Conservation (phyloP, 2,797 vertebrate species). For the Phrynocephalus forsythii region DNA sequence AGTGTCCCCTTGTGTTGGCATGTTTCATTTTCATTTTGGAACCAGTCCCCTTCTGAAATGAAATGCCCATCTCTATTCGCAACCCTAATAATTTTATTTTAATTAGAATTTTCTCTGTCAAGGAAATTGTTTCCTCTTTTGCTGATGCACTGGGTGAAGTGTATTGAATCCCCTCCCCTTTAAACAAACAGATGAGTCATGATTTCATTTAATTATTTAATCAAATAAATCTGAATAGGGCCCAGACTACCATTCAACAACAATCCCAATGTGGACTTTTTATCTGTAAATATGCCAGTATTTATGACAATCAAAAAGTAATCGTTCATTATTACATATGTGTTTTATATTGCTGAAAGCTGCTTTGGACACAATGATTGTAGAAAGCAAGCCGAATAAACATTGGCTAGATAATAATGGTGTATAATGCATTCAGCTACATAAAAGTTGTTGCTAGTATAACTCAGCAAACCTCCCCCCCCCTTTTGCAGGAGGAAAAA, state of each 20-base stretch:
- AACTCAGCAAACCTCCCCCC: not conserved
- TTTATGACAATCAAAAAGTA: not conserved
- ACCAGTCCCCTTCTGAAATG: too few species aligned
- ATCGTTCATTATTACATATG: not conserved
- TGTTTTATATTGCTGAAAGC: not conserved
- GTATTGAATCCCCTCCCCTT: not conserved
- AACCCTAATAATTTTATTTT: too few species aligned
- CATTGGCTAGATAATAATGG: not conserved
- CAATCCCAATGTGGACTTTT: not conserved
- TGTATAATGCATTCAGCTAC: not conserved
- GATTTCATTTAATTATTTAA: not conserved
- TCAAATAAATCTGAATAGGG: not conserved
- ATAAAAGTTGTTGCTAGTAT: not conserved
- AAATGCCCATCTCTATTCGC: too few species aligned
- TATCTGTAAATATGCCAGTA: not conserved
- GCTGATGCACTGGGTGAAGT: not conserved
- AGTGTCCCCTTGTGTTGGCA: too few species aligned
- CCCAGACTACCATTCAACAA: not conserved
- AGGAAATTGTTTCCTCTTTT: not conserved
- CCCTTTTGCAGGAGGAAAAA: not conserved
- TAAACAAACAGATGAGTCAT: not conserved
- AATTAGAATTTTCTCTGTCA: not conserved
- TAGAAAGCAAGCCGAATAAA: not conserved
- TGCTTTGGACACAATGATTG: not conserved
- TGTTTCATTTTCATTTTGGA: too few species aligned